Percentiles rank a stretch among this genome's conserved stretches.
Evolutionary conservation across 2,797 vertebrate genomes (phyloP).

Genomic region (Microchirus variegatus): DNA sequence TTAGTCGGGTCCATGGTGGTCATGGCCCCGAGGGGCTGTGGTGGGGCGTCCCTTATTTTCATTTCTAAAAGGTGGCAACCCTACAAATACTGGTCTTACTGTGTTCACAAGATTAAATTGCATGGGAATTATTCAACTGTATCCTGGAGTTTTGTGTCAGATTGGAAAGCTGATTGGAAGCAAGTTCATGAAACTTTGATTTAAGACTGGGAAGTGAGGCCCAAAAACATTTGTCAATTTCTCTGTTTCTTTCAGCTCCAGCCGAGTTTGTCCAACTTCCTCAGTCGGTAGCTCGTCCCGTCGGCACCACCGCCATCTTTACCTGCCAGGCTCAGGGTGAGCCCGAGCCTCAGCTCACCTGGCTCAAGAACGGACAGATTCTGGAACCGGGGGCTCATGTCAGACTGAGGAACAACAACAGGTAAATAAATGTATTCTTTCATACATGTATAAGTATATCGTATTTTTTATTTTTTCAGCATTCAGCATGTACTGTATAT

Average conservation of each 20-base stretch:
- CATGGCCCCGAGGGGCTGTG: too few relatives aligned
- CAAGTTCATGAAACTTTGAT: too few relatives aligned
- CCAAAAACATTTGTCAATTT: background rate
- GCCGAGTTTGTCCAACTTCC: slow-evolving; percentile 96
- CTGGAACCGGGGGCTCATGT: slow-evolving; percentile 91
- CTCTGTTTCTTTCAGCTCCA: slow-evolving; percentile 82
- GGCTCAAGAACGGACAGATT: slow-evolving; percentile 96
- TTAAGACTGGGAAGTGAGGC: background rate
- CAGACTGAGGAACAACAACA: slow-evolving; percentile 98
- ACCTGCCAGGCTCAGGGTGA: slow-evolving; percentile 95
- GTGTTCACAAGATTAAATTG: too few relatives aligned
- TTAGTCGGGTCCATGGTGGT: too few relatives aligned
- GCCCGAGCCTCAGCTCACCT: slow-evolving; percentile 93
- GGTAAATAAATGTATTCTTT: slow-evolving; percentile 69
- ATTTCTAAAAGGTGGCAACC: too few relatives aligned
- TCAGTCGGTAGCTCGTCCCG: slow-evolving; percentile 93
- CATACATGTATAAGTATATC: background rate
- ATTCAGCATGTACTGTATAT: too few relatives aligned
- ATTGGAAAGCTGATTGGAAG: too few relatives aligned
- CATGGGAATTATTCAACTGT: too few relatives aligned
- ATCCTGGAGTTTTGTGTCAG: too few relatives aligned
- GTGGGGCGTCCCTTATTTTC: too few relatives aligned
- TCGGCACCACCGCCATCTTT: slow-evolving; percentile 95
- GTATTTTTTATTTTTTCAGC: too few relatives aligned
- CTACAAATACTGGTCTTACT: too few relatives aligned